Evolutionary conservation across 2,797 vertebrate species (phyloP), one percentile per base, ranked within the genome.

Genomic region (Sarcophilus harrisii): DNA sequence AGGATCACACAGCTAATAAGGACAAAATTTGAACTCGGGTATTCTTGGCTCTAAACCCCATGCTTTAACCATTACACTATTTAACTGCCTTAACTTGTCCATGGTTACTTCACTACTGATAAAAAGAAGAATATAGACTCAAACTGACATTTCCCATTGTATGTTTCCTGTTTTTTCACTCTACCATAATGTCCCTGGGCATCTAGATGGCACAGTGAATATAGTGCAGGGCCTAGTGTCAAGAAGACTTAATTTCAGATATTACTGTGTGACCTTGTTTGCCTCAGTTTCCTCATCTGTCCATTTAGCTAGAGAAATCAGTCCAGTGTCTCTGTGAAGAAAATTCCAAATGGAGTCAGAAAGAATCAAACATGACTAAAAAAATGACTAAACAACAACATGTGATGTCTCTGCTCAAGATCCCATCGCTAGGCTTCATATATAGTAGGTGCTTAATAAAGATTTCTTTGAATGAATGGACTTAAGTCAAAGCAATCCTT

Each of bases 401-500:
- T 28, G 54, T 0, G 66, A 81, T 38, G 21, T 38, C n/a, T 45
- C n/a, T 81, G 66, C n/a, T 45, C 66, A 38, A n/a, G n/a, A 81
- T 38, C 73, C 73, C 38, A 1, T 24, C 5, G 3, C 38, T 38
- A n/a, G n/a, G 66, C n/a, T 73, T 45, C n/a, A 38, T 45, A 38
- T 81, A 3, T 10, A 21, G 66, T 38, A 87, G 21, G 73, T 4
- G 24, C 73, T 49, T 45, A 87, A 49, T 49, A 87, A 49, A 87
- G 73, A 49, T 14, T 49, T 45, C 27, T 45, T 8, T 81, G 66
- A 58, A 57, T 30, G 81, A 87, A 3, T 94, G 94, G 92, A 45
- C 54, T 92, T 90, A 57, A 81, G 52, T 11, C 54, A 95, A 58
- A 87, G 62, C 49, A 3, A n/a, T 54, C 94, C 98, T 95, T 96